Conservation (phyloP, 1,140 invertebrate genomes). For the Drosophila paulistorum region DNA sequence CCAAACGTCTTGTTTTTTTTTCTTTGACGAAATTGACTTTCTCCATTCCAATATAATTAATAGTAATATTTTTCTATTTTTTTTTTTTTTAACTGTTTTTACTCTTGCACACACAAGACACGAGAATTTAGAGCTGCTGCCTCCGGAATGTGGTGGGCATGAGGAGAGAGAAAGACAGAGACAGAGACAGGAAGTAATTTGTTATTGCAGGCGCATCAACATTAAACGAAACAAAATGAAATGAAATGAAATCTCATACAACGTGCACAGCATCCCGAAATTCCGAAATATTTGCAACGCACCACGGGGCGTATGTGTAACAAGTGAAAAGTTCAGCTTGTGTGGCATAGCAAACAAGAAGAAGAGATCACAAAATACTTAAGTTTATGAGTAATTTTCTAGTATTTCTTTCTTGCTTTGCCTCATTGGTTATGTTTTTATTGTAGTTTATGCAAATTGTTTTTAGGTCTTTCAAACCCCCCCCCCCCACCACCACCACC, state of each 20-base stretch:
- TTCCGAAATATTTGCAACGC: slow-evolving; percentile 63
- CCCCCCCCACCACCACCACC: background rate
- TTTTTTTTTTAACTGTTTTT: slow-evolving; percentile 34
- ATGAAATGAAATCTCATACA: slow-evolving; percentile 41
- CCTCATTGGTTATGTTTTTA: slow-evolving; percentile 25
- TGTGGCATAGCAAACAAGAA: slow-evolving; percentile 30
- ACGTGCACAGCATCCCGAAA: slow-evolving; percentile 42
- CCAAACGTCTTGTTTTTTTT: slow-evolving; percentile 22
- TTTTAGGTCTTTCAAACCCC: slow-evolving; percentile 25
- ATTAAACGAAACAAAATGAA: slow-evolving; percentile 39
- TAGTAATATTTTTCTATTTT: slow-evolving; percentile 68
- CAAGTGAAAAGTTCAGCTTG: slow-evolving; percentile 69
- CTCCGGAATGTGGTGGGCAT: slow-evolving; percentile 16
- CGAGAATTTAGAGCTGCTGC: slow-evolving; percentile 58
- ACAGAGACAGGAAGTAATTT: slow-evolving; percentile 72
- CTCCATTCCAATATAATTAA: slow-evolving; percentile 81
- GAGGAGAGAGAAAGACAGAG: slow-evolving; percentile 16
- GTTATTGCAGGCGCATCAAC: slow-evolving; percentile 65
- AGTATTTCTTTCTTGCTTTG: slow-evolving; percentile 11
- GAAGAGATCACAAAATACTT: slow-evolving; percentile 14
- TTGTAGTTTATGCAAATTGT: slow-evolving; percentile 71
- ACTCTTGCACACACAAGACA: slow-evolving; percentile 62
- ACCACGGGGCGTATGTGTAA: slow-evolving; percentile 75
- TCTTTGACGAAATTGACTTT: slow-evolving; percentile 79
- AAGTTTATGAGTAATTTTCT: slow-evolving; percentile 41